Conservation (phyloP, 2,113 vertebrate genomes). For the Pseudorectes ferrugineus region DNA sequence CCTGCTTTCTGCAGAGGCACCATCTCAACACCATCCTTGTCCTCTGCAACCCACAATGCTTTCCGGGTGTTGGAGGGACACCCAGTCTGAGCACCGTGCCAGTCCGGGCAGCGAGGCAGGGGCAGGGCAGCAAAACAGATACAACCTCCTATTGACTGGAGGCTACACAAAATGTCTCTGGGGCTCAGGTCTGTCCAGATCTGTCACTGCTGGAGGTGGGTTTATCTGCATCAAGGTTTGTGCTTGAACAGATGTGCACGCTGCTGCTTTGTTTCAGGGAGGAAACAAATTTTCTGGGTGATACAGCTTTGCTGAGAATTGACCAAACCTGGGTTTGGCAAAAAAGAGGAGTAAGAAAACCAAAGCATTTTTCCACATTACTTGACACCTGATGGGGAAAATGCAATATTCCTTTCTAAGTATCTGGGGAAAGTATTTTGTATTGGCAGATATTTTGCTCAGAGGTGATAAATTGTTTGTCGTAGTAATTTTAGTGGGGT, state of each 20-base stretch:
- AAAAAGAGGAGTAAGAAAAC: not conserved
- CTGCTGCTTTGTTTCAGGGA: not conserved
- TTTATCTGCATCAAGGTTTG: not conserved
- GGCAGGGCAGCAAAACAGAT: accelerated
- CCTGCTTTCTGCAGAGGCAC: not conserved
- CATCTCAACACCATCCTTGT: not conserved
- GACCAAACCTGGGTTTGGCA: not conserved
- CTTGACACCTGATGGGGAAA: not conserved
- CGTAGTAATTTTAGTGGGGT: not conserved
- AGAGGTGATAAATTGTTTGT: not conserved
- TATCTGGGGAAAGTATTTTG: not conserved
- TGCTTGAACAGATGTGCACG: accelerated
- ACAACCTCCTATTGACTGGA: not conserved
- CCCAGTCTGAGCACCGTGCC: not conserved
- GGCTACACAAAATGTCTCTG: not conserved
- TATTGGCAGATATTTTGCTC: not conserved
- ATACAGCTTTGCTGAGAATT: not conserved
- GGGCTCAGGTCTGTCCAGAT: not conserved
- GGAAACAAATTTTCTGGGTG: not conserved
- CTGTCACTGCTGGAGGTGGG: not conserved
- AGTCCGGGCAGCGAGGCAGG: accelerated
- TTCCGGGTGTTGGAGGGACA: not conserved
- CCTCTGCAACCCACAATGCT: accelerated
- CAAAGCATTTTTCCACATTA: accelerated
- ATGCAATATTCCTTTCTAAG: not conserved